Evolutionary conservation across 2,113 vertebrate genomes (phyloP).

Genomic region (Rhadina sibilatrix): DNA sequence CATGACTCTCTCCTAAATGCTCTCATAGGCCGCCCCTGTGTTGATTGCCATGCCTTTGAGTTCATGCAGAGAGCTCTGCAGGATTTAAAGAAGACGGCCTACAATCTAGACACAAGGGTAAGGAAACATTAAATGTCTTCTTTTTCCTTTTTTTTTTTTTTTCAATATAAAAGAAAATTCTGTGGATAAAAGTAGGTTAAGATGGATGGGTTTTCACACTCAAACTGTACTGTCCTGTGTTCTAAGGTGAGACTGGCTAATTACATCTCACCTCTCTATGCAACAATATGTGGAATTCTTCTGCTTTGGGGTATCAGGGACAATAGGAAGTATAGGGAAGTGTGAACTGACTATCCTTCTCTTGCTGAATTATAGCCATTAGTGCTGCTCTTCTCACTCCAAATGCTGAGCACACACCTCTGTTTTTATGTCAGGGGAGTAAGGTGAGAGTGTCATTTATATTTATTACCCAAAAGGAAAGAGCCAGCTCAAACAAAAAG

Average conservation of each 20-base stretch:
- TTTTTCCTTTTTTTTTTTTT: not conserved
- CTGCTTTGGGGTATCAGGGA: not conserved
- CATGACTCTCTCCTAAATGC: not conserved
- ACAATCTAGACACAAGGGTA: conserved; percentile 91
- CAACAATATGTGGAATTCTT: not conserved
- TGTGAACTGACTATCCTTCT: not conserved
- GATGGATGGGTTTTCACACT: not conserved
- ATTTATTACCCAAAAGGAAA: not conserved
- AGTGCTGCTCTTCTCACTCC: not conserved
- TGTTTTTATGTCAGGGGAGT: not conserved
- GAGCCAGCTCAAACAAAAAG: not conserved
- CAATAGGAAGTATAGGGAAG: not conserved
- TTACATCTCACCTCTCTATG: not conserved
- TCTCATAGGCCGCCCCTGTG: conserved; percentile 89
- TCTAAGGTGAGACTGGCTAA: not conserved
- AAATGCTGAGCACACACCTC: not conserved
- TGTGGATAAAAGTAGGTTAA: not conserved
- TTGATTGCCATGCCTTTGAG: conserved; percentile 96
- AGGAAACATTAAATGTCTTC: not conserved
- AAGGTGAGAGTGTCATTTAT: not conserved
- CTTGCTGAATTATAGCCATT: not conserved
- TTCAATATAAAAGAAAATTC: not conserved
- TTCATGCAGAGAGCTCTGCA: conserved; percentile 98
- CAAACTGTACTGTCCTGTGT: not conserved
- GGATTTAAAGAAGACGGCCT: conserved; percentile 93